Base-by-base conservation (phyloP, 2,888 invertebrate genomes). In the Nomada ferruginata region DNA sequence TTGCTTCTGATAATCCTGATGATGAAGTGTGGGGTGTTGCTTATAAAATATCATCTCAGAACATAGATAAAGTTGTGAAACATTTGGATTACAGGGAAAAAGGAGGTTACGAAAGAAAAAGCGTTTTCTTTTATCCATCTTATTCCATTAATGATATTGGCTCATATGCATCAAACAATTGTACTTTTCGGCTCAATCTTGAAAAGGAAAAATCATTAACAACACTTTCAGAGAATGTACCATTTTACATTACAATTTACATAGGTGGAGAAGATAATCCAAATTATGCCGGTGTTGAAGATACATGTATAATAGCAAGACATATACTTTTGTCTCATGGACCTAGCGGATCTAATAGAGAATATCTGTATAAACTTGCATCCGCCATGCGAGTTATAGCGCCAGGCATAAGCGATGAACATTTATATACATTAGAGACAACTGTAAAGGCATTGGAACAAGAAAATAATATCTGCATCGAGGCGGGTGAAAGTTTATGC, bases 31-130 rank as follows among this genome's bases (percentile, higher is more conserved):
- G 98, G 96, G 99, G 99, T 3, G 95, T 98, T 18, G 98, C 98
- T 0, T 99, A 98, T 93, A 96, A 97, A 94, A 98, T 99, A 90
- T 95, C 95, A 10, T 93, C 95, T 0, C 94, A 95, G 65, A 96
- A 98, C 82, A 95, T 95, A 84, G 95, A 95, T 11, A 93, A 95
- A 82, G 98, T 99, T 0, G 95, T 97, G 1, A 94, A 96, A 70
- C 97, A 99, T 92, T 94, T 99, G 86, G 98, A 99, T 92, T 97
- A 95, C 91, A 95, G 99, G 90, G 99, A 99, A 94, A 98, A 98
- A 92, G 98, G 97, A 93, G 99, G 99, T 13, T 99, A 99, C 92
- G 94, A 96, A 71, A 96, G 97, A 87, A 95, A 95, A 91, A 94
- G 94, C 7, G 95, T 97, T 0, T 94, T 94, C 72, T 99, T 99